A percentile compares a stretch with the other conserved stretches of the same genome.
Conservation (phyloP, 2,113 vertebrate genomes). For the Callorhinus ursinus region DNA sequence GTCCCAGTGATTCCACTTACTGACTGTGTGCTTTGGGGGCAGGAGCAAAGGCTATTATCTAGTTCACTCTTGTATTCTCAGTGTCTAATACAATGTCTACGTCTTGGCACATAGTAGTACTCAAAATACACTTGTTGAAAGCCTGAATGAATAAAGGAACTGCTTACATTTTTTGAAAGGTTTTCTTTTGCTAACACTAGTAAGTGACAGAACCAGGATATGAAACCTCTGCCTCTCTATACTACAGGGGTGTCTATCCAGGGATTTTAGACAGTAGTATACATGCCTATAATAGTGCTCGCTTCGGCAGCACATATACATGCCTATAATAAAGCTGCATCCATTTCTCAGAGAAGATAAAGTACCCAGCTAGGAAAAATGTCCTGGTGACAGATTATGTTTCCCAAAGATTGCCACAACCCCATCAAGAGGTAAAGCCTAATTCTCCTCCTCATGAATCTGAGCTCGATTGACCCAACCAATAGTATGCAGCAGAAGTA, state of each 20-base stretch:
- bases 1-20: not conserved
- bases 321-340: not conserved
- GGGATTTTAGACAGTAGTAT: not conserved
- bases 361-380: not conserved
- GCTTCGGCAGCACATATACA: not conserved
- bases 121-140: constrained; percentile 17
- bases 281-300: not conserved
- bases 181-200: constrained; percentile 27
- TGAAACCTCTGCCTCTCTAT: not conserved
- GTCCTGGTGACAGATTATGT: not conserved
- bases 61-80: not conserved
- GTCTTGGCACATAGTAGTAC: not conserved
- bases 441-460: not conserved
- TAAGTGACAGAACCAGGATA: not conserved
- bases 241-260: not conserved
- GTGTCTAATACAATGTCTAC: not conserved
- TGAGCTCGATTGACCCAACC: not conserved
- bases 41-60: not conserved
- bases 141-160: constrained; percentile 5
- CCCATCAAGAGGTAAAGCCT: not conserved
- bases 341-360: not conserved
- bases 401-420: constrained; percentile 29
- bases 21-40: not conserved
- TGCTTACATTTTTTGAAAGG: not conserved
- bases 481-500: not conserved